These are phyloP conservation scores for Campylomormyrus numenius DNA, from an alignment of 2,113 vertebrate genomes.

Conservation along the genomic window DNA sequence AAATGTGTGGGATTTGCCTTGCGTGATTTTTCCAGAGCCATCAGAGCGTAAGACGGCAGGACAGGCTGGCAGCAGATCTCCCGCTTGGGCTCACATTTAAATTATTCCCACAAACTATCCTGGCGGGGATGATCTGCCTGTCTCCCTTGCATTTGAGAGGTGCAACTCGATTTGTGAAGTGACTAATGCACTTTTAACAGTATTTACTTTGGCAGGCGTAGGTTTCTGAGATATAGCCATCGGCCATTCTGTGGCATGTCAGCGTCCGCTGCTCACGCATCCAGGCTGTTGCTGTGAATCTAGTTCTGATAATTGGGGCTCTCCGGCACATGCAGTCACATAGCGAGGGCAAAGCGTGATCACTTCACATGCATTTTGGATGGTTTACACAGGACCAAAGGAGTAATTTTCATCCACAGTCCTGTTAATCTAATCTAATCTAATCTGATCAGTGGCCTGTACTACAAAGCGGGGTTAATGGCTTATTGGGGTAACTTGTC, in stretches of 20 bases:
- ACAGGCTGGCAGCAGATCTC: neutral
- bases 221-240: neutral
- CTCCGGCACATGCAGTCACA: neutral
- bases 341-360: neutral
- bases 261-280: neutral
- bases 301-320: neutral
- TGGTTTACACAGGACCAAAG: neutral
- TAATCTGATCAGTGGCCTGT: no score
- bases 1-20: neutral
- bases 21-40: neutral
- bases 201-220: neutral
- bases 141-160: neutral
- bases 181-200: neutral
- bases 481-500: no score
- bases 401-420: neutral
- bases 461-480: no score
- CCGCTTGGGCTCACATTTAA: neutral
- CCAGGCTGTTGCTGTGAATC: neutral
- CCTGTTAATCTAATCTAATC: neutral
- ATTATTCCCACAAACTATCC: neutral
- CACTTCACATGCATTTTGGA: neutral
- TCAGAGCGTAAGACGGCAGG: neutral
- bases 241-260: neutral
- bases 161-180: neutral
- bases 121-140: neutral